A percentile compares a stretch with the other conserved stretches of the same genome.
Evolutionary conservation across 2,888 invertebrate genomes (phyloP).

Genomic region (Augochlorella aurata): DNA sequence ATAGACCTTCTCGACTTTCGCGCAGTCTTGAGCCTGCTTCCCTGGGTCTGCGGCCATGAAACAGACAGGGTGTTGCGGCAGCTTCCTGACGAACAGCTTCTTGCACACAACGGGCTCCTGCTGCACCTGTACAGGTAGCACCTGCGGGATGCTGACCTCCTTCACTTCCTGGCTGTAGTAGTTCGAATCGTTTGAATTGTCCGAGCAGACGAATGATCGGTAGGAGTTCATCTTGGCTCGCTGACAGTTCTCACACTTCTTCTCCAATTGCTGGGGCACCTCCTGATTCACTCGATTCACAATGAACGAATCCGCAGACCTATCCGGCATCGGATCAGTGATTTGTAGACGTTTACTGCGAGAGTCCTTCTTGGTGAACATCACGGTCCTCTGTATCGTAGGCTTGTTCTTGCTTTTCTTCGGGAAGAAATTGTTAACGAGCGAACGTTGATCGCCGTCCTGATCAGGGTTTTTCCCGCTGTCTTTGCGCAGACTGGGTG

Average conservation of each 20-base stretch:
- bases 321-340: not conserved
- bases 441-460: not conserved
- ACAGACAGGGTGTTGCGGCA: conserved; percentile 2
- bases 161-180: conserved; percentile 23
- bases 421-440: not conserved
- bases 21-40: not conserved
- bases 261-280: conserved; percentile 1
- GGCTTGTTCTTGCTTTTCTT: not conserved
- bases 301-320: not conserved
- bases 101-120: conserved; percentile 22
- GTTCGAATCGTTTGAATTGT: not conserved
- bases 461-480: not conserved
- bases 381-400: conserved; percentile 32
- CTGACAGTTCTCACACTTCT: conserved; percentile 11
- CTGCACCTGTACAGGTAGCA: not conserved
- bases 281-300: conserved; percentile 16
- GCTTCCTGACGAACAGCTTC: conserved; percentile 13
- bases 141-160: not conserved
- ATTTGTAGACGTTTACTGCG: not conserved
- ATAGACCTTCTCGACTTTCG: not conserved
- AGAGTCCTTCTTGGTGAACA: conserved; percentile 47
- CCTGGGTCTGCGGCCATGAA: conserved; percentile 30
- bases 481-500: conserved; percentile 12
- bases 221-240: not conserved
- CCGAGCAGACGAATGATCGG: conserved; percentile 12